These are phyloP conservation scores for Castor canadensis DNA, from an alignment of 2,113 vertebrate genomes.

Conservation along the genomic window DNA sequence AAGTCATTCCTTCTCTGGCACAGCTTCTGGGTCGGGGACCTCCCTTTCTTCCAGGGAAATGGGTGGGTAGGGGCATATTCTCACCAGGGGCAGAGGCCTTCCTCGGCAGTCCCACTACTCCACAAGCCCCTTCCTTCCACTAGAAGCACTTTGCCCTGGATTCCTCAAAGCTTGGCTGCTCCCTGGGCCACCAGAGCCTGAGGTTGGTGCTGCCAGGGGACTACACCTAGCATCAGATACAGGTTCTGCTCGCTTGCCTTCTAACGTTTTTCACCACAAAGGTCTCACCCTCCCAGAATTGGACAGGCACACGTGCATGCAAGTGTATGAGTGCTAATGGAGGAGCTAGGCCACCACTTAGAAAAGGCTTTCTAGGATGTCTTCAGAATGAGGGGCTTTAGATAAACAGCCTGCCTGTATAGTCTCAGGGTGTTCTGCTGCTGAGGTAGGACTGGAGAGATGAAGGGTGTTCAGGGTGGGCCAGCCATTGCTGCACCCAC, in stretches of 20 bases:
- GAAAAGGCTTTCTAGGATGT: not conserved
- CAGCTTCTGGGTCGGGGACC: not conserved
- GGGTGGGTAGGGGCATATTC: not conserved
- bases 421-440: not conserved
- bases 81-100: not conserved
- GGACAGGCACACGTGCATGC: not conserved
- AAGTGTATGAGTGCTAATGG: accelerated
- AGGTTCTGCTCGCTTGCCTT: not conserved
- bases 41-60: not conserved
- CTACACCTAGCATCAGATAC: not conserved
- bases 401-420: not conserved
- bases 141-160: not conserved
- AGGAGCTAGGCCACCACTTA: not conserved
- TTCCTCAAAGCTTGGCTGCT: not conserved
- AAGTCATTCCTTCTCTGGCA: not conserved
- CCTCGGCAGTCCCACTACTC: not conserved
- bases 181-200: not conserved
- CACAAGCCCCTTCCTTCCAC: not conserved
- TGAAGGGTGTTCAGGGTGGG: not conserved
- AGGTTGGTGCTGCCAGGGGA: not conserved
- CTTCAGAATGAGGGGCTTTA: not conserved
- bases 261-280: not conserved
- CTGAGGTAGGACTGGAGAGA: not conserved
- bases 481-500: not conserved
- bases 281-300: not conserved